Base-by-base conservation (phyloP, 2,888 invertebrate species). In the Napeogenes inachia region DNA sequence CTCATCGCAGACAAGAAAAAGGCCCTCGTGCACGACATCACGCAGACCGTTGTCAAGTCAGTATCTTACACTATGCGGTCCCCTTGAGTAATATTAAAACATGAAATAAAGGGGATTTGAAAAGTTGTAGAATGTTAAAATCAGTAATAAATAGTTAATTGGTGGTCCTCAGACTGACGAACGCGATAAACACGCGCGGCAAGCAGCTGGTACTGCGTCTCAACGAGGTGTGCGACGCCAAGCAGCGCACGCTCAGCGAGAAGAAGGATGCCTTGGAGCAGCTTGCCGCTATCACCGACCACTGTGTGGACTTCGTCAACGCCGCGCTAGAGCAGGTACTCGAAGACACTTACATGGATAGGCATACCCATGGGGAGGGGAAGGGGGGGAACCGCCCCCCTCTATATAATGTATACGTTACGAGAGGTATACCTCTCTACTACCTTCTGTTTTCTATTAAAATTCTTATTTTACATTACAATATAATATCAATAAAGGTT, bases 1-100 rank as follows among this genome's bases (percentile, higher is more conserved):
- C 92, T 96, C 76, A 97, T 97, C 80, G 92, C 94, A 64, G 95
- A 97, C 76, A 96, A 96, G 84, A 97, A 97, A 85, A 94, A 95
- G 82, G 93, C 93, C 73, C 92, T 97, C 56, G 95, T 95, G 66
- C 94, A 95, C 80, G 97, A 97, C 84, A 96, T 97, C 76, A 97
- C 96, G 66, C 94, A 95, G 80, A 94, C 96, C 86, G 96, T 97
- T 70, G 94, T 96, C 70, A 96, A 95, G 94, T 94, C 76, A 92
- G 93, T 91, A 64, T 13, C 32, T 32, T 6, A 13, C 13, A 30
- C 32, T 8, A 4, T 30, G 33, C 53, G 74, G 75, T 63, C 21
- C 5, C 32, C 42, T 35, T 4, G 2, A 56, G 30, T n/a, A 21
- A 45, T 30, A 4, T 45, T 56, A 56, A 56, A 13, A 12, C 6